Evolutionary conservation across 2,113 vertebrate genomes (phyloP), one percentile per base, ranked within the genome.

Genomic region (Tringa solitaria): DNA sequence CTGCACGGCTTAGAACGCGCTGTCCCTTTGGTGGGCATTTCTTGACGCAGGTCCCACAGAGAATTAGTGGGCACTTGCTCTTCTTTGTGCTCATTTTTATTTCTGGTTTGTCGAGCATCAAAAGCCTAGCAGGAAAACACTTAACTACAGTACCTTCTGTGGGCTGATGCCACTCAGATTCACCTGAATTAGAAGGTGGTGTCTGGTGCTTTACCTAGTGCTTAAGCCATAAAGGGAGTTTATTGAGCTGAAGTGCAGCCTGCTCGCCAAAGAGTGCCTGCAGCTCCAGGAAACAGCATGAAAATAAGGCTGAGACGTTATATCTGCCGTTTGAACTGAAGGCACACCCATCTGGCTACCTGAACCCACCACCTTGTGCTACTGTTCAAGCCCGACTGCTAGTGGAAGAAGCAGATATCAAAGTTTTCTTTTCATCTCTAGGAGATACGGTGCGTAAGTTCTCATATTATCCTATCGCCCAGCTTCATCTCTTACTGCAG

Each of bases 401-500:
- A 65, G 59, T 50, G 72, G 56, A 80, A 90, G 64, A 94, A 94
- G 79, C 60, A 77, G 51, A 74, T 95, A 92, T 74, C 72, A 86
- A 93, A 90, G 88, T 75, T 74, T 79, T 93, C 95, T 91, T 96
- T 96, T 96, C 84, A 96, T 95, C 93, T 93, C 39, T 50, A 33
- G 61, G 35, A 93, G 75, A 94, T 84, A 77, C 0, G 0, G 46
- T 1, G 4, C 43, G 17, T 48, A 90, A n/a, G 43, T 93, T 86
- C 87, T 80, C 41, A 7, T 8, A 90, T 94, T 69, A 92, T 27
- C 73, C 64, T 94, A 94, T 93, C 88, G 1, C 30, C 6, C 59
- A 32, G 70, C 61, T 87, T 70, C 7, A 43, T 90, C 93, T 96
- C 84, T 84, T 46, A 43, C 33, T 73, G 81, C 14, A 87, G 61